Base-by-base conservation (phyloP, 2,113 vertebrate genomes). In the Spermophilus dauricus region DNA sequence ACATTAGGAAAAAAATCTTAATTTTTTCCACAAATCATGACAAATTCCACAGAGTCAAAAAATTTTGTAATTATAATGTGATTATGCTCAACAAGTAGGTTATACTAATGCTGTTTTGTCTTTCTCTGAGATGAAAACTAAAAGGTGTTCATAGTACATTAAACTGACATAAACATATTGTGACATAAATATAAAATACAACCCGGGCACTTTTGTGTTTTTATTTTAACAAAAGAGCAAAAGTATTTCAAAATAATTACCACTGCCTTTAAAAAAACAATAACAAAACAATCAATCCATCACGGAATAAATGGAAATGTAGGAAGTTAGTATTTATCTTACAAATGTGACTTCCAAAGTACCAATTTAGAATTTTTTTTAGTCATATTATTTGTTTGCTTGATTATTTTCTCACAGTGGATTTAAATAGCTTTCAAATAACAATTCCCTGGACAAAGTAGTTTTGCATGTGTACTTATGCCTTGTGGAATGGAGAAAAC, bases 401-500 rank as follows among this genome's bases (percentile, higher is more conserved):
- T 56, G 81, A 63, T 93, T 91, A 28, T 89, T 97, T 96, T 88
- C 70, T 86, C 61, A 77, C 30, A 12, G 58, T 63, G 22, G 12
- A 87, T 89, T 86, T 93, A 96, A 96, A 94, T 45, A 76, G 34
- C 73, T 98, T 96, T 89, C 63, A 78, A 96, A 91, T 76, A 65
- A 42, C 34, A 34, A 86, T 88, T 24, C 42, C 18, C 32, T 82
- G 56, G 1, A 42, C 65, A 96, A 6, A 96, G 6, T 70, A 92
- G 94, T 98, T 95, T 97, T 76, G 34, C 63, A 65, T 61, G 6
- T 93, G 53, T 37, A 72, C 30, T 89, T 85, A 63, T 45, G 26
- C 58, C 51, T 90, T 10, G 5, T 61, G 0, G 77, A 96, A 97
- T 80, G 51, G 77, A 92, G 67, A 96, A 92, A 97, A 88, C 77